These are phyloP conservation scores for Rhyacichthys aspro DNA, from an alignment of 2,797 vertebrate species.

Conservation along the genomic window DNA sequence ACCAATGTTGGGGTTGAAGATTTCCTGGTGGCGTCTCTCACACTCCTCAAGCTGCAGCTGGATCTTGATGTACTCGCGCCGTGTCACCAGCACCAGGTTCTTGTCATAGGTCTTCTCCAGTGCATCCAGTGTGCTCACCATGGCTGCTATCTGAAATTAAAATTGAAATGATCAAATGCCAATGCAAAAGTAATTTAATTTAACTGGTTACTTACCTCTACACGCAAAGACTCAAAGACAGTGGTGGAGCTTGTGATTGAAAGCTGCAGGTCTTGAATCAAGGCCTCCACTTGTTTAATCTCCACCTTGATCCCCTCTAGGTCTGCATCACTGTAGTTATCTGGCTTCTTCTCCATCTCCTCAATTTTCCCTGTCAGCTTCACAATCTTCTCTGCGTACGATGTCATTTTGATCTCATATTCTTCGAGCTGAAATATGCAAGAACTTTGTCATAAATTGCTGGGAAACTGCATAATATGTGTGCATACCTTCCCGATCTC, in stretches of 20 bases:
- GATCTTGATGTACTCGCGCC: constrained; percentile 60
- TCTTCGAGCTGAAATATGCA: constrained; percentile 55
- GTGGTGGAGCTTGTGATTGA: constrained; percentile 48
- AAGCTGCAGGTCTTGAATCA: constrained; percentile 61
- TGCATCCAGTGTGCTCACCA: constrained; percentile 38
- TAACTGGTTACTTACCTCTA: constrained; percentile 38
- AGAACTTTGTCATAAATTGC: neutral
- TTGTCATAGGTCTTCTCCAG: constrained; percentile 66
- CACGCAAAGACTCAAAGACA: constrained; percentile 46
- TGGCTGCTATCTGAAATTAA: constrained; percentile 34
- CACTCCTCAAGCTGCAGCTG: constrained; percentile 70
- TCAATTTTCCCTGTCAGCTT: constrained; percentile 46
- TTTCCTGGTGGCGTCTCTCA: constrained; percentile 63
- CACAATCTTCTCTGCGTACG: constrained; percentile 55
- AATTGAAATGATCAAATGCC: neutral
- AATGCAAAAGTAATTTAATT: neutral
- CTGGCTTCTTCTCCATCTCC: constrained; percentile 53
- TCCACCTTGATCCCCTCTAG: constrained; percentile 38
- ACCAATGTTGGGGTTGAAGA: constrained; percentile 71
- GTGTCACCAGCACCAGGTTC: constrained; percentile 53
- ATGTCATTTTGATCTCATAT: constrained; percentile 54
- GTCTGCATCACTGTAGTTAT: constrained; percentile 41
- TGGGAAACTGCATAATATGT: neutral
- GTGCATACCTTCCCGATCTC: constrained; percentile 72
- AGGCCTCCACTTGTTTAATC: constrained; percentile 68